Percentiles rank a stretch among this genome's conserved stretches.
These are phyloP conservation scores for Campoplex nolae DNA, from an alignment of 2,888 invertebrate genomes.

Conservation along the genomic window DNA sequence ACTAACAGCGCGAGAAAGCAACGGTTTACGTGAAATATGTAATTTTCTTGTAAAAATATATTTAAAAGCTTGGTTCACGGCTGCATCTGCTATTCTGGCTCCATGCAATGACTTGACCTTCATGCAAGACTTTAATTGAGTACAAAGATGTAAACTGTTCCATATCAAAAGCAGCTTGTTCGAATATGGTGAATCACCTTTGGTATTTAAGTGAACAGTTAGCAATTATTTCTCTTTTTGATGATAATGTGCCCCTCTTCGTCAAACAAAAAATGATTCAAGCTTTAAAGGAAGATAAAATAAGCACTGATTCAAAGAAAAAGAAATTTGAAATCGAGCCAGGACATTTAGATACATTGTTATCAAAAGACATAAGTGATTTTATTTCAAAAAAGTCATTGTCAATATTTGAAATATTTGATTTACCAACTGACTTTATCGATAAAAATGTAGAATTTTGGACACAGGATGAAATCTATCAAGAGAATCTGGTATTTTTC, in stretches of 20 bases:
- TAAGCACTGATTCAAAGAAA: not conserved
- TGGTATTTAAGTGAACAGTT: constrained; percentile 12
- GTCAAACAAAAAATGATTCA: not conserved
- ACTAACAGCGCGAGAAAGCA: not conserved
- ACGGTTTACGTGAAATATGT: not conserved
- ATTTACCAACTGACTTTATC: not conserved
- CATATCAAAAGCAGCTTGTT: not conserved
- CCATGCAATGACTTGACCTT: not conserved
- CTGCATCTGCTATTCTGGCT: not conserved
- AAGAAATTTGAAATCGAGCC: not conserved
- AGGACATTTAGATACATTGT: not conserved
- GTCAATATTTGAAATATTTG: not conserved
- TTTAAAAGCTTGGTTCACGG: not conserved
- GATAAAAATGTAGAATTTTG: not conserved
- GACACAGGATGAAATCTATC: not conserved
- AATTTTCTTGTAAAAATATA: not conserved
- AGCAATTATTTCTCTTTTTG: not conserved
- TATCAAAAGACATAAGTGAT: not conserved
- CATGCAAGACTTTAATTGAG: not conserved
- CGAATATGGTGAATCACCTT: not conserved
- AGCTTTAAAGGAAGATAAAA: not conserved
- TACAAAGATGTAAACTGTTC: not conserved
- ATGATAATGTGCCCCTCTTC: not conserved
- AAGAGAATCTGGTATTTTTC: not conserved
- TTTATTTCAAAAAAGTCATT: not conserved